These are phyloP conservation scores for Mastigias papua DNA, from an alignment of 30 jellyfish, hydroid and myxozoan genomes.

Conservation along the genomic window DNA sequence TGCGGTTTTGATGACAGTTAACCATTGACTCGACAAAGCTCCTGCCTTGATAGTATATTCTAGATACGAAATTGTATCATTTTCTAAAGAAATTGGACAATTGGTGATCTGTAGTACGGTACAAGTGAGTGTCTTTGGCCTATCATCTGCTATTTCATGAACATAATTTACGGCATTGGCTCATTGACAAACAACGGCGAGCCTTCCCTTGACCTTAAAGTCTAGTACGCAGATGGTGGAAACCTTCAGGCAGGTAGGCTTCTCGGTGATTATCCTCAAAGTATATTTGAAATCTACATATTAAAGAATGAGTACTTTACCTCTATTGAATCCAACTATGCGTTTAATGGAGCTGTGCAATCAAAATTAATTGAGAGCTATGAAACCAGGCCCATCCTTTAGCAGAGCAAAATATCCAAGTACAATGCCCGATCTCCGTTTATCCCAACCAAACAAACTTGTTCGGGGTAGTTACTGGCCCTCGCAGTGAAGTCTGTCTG, in stretches of 20 bases:
- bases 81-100: too few species aligned
- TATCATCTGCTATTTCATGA: neutral
- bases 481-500: slow-evolving; percentile 1
- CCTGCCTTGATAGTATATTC: neutral
- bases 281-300: neutral
- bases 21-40: neutral
- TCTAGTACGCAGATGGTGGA: neutral
- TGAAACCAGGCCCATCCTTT: neutral
- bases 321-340: neutral
- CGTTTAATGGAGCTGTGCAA: neutral
- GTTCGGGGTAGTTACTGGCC: neutral
- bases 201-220: neutral
- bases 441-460: neutral
- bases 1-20: neutral
- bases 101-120: too few species aligned
- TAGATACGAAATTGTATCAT: neutral
- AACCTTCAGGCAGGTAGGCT: neutral
- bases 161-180: neutral
- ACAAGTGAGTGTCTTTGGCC: too few species aligned
- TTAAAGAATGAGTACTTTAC: neutral
- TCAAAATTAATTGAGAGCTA: neutral
- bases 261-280: neutral
- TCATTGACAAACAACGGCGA: neutral
- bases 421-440: neutral
- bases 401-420: neutral